Conservation (phyloP, 2,888 invertebrate species). For the Watsonalla binaria region DNA sequence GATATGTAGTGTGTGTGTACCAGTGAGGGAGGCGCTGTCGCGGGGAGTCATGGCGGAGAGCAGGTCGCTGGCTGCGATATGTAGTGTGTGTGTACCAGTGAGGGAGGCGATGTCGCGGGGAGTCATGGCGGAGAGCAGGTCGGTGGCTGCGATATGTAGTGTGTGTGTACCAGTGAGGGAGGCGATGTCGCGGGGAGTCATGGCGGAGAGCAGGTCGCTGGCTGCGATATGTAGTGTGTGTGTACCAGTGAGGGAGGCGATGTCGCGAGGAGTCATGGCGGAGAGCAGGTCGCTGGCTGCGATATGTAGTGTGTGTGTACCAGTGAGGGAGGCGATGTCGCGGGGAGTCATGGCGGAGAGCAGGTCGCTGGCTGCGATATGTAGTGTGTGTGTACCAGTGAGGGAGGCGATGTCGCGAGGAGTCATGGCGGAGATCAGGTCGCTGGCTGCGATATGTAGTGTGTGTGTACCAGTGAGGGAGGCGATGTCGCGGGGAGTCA, state of each 20-base stretch:
- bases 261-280: not conserved
- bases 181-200: too few species aligned
- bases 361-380: conserved; percentile 43
- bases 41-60: not conserved
- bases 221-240: not conserved
- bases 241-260: not conserved
- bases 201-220: conserved; percentile 19
- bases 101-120: conserved; percentile 13
- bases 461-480: too few species aligned
- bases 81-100: not conserved
- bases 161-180: too few species aligned
- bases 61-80: not conserved
- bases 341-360: conserved; percentile 57
- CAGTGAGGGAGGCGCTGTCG: not conserved
- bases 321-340: not conserved
- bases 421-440: too few species aligned
- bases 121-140: conserved; percentile 61
- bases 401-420: too few species aligned
- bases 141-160: conserved; percentile 30
- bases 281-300: not conserved
- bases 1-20: too few species aligned
- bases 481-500: not conserved
- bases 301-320: not conserved
- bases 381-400: too few species aligned
- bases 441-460: conserved; percentile 14